Base-by-base conservation (phyloP, 2,797 vertebrate species). In the Acipenser ruthenus region DNA sequence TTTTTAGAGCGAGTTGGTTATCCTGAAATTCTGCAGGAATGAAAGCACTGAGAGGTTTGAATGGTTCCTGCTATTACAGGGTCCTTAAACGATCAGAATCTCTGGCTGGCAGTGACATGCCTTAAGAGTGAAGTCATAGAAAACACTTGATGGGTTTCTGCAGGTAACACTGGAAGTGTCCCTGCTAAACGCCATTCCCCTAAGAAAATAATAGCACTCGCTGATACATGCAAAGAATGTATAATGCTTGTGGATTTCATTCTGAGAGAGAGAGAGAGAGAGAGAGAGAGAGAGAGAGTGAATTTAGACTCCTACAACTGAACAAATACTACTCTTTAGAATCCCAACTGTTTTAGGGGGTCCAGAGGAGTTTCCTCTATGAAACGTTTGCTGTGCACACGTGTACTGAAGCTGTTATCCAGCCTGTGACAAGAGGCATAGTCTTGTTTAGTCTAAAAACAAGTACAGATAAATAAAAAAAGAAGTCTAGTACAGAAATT, bases 241-340 rank as follows among this genome's bases (percentile, higher is more conserved):
- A 15, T 60, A 49, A 10, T 4, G 13, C 51, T 13, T 52, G 49
- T n/a, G 49, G 50, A 10, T 50, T 52, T 53, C 60, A 6, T 12
- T 62, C n/a, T 53, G 60, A n/a, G 15, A 18, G 15, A 6, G 8
- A 8, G 15, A 52, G 15, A 23, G 52, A 55, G 12, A n/a, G 12
- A n/a, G 74, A 79, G 37, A 60, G 48, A 50, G 77, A 80, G 78
- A 76, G 75, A 79, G 81, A 73, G n/a, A n/a, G n/a, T n/a, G n/a
- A n/a, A n/a, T n/a, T n/a, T n/a, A n/a, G n/a, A n/a, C n/a, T n/a
- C n/a, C n/a, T n/a, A n/a, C n/a, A n/a, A n/a, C n/a, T n/a, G n/a
- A n/a, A n/a, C n/a, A n/a, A n/a, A n/a, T n/a, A n/a, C n/a, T n/a
- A n/a, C n/a, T n/a, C n/a, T n/a, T n/a, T n/a, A n/a, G n/a, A n/a